Conservation (phyloP, 2,888 invertebrate species). For the Ctena decussata region DNA sequence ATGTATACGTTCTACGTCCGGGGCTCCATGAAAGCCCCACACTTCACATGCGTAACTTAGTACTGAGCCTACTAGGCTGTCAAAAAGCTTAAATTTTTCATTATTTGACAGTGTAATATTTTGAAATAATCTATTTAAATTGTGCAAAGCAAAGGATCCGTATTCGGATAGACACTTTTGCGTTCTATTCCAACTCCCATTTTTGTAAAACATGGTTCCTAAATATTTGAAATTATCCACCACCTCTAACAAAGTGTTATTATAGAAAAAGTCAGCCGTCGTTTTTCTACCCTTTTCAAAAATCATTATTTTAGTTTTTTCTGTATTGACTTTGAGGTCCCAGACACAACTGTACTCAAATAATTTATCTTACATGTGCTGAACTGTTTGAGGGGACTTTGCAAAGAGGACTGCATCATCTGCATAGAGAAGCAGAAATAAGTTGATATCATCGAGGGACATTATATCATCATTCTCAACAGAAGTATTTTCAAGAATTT, state of each 20-base stretch:
- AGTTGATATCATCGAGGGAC: background rate
- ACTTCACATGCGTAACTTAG: background rate
- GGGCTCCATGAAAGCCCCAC: background rate
- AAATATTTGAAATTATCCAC: slow-evolving; percentile 13
- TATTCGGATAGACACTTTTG: background rate
- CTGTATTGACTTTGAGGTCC: background rate
- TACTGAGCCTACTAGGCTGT: background rate
- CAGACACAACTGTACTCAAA: background rate
- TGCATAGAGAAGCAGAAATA: background rate
- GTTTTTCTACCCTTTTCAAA: background rate
- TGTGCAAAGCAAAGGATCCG: background rate
- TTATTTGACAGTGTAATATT: background rate
- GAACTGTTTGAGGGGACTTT: background rate
- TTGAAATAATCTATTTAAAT: background rate
- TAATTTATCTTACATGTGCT: background rate
- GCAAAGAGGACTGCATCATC: slow-evolving; percentile 15
- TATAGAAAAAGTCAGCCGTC: background rate
- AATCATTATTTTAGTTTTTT: slow-evolving; percentile 8
- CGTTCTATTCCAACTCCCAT: slow-evolving; percentile 1
- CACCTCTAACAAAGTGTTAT: background rate
- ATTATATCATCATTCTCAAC: background rate
- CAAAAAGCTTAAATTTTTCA: background rate
- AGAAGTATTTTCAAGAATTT: background rate
- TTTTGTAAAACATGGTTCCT: slow-evolving; percentile 2
- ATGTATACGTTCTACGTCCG: background rate